Conservation (phyloP, 1,140 invertebrate species). For the Atta colombica region DNA sequence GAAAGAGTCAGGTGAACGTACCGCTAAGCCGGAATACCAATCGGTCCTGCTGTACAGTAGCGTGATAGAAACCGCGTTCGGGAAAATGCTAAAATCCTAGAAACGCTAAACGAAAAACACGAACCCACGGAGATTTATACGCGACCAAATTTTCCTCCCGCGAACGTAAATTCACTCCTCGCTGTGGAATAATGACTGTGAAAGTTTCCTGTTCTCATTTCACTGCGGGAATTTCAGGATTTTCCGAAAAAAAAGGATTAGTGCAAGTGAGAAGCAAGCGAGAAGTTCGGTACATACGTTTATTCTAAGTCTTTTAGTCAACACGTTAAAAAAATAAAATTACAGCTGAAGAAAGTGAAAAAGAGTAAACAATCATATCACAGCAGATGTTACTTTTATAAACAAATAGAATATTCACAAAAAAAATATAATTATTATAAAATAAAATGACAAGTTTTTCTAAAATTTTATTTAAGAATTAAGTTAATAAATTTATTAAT, state of each 20-base stretch:
- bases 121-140: constrained; percentile 48
- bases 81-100: constrained; percentile 43
- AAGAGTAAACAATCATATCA: neutral
- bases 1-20: constrained; percentile 61
- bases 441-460: neutral
- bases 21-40: constrained; percentile 60
- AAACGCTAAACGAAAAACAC: constrained; percentile 35
- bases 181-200: constrained; percentile 54
- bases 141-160: constrained; percentile 54
- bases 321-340: constrained; percentile 10
- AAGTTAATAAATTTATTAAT: too few species aligned
- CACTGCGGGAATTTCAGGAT: constrained; percentile 50
- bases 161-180: constrained; percentile 59
- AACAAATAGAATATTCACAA: neutral
- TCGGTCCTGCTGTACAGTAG: neutral
- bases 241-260: constrained; percentile 46
- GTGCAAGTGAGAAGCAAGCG: constrained; percentile 12
- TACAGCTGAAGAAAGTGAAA: neutral
- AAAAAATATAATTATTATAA: constrained; percentile 4
- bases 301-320: constrained; percentile 47
- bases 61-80: constrained; percentile 24
- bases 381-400: constrained; percentile 10
- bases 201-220: constrained; percentile 52
- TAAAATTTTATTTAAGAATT: neutral
- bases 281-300: constrained; percentile 28